These are phyloP conservation scores for Periophthalmus magnuspinnatus DNA, from an alignment of 2,797 vertebrate species.

Conservation along the genomic window DNA sequence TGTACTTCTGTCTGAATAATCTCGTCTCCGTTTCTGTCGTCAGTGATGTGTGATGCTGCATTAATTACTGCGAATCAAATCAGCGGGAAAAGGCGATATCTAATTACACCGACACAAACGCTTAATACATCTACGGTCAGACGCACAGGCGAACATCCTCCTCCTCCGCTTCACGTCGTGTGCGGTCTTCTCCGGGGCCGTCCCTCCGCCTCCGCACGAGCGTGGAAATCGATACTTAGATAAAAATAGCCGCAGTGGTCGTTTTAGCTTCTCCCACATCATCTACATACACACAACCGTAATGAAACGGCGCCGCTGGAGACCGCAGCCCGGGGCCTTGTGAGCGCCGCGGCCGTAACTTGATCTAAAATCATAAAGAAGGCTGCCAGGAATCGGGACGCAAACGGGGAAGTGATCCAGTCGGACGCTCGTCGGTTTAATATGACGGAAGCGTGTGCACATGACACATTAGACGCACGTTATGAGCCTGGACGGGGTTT, in stretches of 20 bases:
- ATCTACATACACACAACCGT: slow-evolving; percentile 24
- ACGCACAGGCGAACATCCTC: slow-evolving; percentile 10
- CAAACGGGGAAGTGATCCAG: neutral
- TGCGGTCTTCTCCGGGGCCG: slow-evolving; percentile 8
- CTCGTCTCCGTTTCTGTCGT: too few species aligned
- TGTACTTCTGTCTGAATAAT: too few species aligned
- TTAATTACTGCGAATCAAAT: slow-evolving; percentile 69
- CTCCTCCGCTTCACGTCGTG: slow-evolving; percentile 27
- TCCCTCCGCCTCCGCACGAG: slow-evolving; percentile 41
- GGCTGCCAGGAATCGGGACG: neutral
- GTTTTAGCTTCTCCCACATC: slow-evolving; percentile 15
- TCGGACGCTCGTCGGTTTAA: neutral
- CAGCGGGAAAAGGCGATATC: slow-evolving; percentile 53
- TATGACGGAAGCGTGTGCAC: neutral
- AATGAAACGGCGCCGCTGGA: slow-evolving; percentile 22
- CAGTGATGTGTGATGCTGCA: slow-evolving; percentile 30
- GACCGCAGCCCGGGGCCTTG: neutral
- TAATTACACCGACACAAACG: slow-evolving; percentile 64
- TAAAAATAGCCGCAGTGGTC: slow-evolving; percentile 35
- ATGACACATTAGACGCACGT: neutral
- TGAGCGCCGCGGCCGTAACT: too few species aligned
- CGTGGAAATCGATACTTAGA: slow-evolving; percentile 55
- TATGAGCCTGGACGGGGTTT: neutral
- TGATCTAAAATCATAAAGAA: neutral
- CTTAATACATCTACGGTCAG: slow-evolving; percentile 34